Percentiles rank a stretch among this genome's conserved stretches.
phyloP scores from a whole-genome alignment of 2,113 vertebrate genomes.

The Paraplagusia blochii region DNA sequence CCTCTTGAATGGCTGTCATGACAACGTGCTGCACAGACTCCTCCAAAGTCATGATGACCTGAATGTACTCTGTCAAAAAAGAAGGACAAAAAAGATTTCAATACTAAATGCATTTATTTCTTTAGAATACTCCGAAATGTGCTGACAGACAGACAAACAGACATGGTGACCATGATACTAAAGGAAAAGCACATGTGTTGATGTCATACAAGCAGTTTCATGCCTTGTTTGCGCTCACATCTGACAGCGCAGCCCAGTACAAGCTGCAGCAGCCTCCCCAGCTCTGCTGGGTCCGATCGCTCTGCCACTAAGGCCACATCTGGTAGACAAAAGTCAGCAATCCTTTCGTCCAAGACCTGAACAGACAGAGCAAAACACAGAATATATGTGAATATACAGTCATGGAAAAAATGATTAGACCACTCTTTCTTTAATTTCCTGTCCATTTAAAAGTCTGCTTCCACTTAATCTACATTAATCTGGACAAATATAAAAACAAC shows the following conservation, averaged over 20 bases:
- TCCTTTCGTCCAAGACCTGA: slow-evolving; percentile 88
- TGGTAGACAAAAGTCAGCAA: slow-evolving; percentile 87
- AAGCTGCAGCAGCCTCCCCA: slow-evolving; percentile 92
- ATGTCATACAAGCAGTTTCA: neutral
- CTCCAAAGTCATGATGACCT: slow-evolving; percentile 96
- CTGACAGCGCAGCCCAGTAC: slow-evolving; percentile 94
- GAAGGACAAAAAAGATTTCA: slow-evolving; percentile 13
- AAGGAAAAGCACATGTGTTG: no score
- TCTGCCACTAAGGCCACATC: slow-evolving; percentile 87
- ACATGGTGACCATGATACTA: no score
- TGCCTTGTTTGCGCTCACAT: slow-evolving; percentile 96
- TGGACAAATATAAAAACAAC: no score
- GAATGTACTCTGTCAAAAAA: slow-evolving; percentile 84
- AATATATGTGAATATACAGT: no score
- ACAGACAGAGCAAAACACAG: neutral
- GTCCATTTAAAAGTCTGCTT: no score
- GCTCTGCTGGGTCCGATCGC: slow-evolving; percentile 78
- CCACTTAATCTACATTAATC: no score
- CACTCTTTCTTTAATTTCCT: no score
- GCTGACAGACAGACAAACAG: no score
- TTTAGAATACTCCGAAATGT: no score
- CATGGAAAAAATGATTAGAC: no score
- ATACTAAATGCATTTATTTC: slow-evolving; percentile 5
- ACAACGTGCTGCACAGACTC: slow-evolving; percentile 98
- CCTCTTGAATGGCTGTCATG: slow-evolving; percentile 98